These are phyloP conservation scores for Orbicella faveolata DNA, from an alignment of 64 coral and sea anemone species.

Conservation along the genomic window DNA sequence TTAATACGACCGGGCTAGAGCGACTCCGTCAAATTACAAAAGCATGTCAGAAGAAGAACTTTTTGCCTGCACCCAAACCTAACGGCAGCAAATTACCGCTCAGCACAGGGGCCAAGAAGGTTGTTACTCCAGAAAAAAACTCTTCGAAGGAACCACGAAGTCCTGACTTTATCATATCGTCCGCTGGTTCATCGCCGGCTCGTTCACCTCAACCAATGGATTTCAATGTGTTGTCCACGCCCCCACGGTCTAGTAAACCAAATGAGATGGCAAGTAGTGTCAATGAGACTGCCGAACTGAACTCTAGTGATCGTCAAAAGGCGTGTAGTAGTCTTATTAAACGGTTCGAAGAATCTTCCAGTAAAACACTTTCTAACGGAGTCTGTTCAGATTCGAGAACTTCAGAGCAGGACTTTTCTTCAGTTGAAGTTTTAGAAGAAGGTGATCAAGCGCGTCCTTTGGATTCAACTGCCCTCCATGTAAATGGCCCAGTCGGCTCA, in stretches of 20 bases:
- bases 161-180: conserved; percentile 85
- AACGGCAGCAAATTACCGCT: conserved; percentile 21
- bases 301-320: conserved; percentile 2
- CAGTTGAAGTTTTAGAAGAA: conserved; percentile 36
- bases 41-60: conserved; percentile 60
- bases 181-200: conserved; percentile 88
- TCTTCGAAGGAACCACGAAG: neutral
- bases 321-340: neutral
- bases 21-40: conserved; percentile 71
- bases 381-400: neutral
- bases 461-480: neutral
- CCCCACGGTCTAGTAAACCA: conserved; percentile 26
- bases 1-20: conserved; percentile 51
- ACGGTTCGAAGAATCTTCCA: conserved; percentile 2
- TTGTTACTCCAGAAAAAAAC: neutral
- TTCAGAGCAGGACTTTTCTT: neutral
- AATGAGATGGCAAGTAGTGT: neutral
- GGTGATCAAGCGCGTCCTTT: neutral
- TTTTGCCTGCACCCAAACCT: conserved; percentile 12
- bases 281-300: neutral
- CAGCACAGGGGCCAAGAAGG: neutral
- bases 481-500: neutral
- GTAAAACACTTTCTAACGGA: conserved; percentile 19
- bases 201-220: conserved; percentile 84
- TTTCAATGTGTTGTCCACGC: conserved; percentile 65